Percentiles rank a stretch among this genome's conserved stretches.
Evolutionary conservation across 2,797 vertebrate species (phyloP).

Genomic region (Enteromius mattozi): DNA sequence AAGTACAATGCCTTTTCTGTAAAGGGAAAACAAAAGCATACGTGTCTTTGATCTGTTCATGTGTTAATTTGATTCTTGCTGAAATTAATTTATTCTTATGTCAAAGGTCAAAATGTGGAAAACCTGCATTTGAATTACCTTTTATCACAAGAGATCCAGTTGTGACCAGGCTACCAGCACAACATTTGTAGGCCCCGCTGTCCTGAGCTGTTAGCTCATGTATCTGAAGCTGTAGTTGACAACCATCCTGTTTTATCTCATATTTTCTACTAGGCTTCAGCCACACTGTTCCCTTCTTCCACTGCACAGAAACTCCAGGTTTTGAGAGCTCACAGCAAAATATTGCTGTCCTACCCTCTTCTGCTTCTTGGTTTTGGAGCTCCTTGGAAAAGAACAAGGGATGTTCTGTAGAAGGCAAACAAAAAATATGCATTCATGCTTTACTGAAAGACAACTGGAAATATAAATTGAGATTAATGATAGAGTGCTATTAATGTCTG

Average conservation of each 20-base stretch:
- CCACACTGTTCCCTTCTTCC: slow-evolving; percentile 73
- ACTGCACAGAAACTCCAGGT: neutral
- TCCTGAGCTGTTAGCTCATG: slow-evolving; percentile 70
- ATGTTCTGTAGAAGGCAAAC: slow-evolving; percentile 6
- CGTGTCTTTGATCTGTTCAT: neutral
- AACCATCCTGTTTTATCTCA: slow-evolving; percentile 72
- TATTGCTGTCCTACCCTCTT: neutral
- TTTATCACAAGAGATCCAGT: slow-evolving; percentile 57
- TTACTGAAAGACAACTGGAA: neutral
- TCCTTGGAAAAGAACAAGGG: slow-evolving; percentile 26
- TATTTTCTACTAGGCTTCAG: slow-evolving; percentile 69
- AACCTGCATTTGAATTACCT: slow-evolving; percentile 32
- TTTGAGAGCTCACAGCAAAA: neutral
- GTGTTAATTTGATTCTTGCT: neutral
- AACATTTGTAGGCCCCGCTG: slow-evolving; percentile 76
- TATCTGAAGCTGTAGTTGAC: slow-evolving; percentile 70
- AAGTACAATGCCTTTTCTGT: slow-evolving; percentile 61
- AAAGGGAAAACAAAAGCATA: neutral
- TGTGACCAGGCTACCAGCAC: slow-evolving; percentile 71
- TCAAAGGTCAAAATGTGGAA: neutral
- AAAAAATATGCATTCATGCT: neutral
- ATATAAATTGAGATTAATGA: neutral
- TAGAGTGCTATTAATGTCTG: neutral
- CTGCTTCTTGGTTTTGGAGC: slow-evolving; percentile 4
- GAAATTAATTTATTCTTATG: neutral